Evolutionary conservation across 2,113 vertebrate genomes (phyloP), one percentile per base, ranked within the genome.

Genomic region (Equus przewalskii): DNA sequence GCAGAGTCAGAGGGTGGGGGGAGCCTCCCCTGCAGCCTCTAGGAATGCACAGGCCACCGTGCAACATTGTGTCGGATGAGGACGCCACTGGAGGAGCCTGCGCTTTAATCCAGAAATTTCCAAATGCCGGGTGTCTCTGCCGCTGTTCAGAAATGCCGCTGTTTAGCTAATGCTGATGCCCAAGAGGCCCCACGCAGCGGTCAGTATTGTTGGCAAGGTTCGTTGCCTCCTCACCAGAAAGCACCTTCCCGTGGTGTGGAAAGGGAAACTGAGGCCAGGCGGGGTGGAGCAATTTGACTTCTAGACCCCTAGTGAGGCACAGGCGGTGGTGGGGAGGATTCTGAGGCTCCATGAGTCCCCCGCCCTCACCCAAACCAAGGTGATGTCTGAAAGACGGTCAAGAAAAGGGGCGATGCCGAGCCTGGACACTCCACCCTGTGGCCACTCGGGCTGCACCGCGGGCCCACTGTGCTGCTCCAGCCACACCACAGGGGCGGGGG

Each of bases 261-360:
- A 81, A 94, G 83, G 96, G 46, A 92, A 89, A 91, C 93, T 36
- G 86, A 73, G 69, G 76, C 73, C 49, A 49, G 24, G 22, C 65
- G 54, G 72, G 9, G 28, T 15, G 24, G 26, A 65, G 30, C 4
- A 44, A 41, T 12, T 30, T 87, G 36, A 30, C 41, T 62, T 24
- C 54, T 49, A 22, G 36, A 33, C 14, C 26, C 36, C 26, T n/a
- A 64, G 33, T 18, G 44, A 89, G 41, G 13, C 73, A 33, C 36
- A 36, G 58, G 21, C 24, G 13, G 1, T 12, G 33, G 41, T 0
- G 22, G 22, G 72, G 56, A 82, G 24, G 51, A 16, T 13, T 46
- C 33, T 7, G 76, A 49, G 62, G 69, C 62, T 56, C 24, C 46
- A 11, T 6, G 78, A 36, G 51, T 15, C 24, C 21, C 69, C 36